Percentiles rank a stretch among this genome's conserved stretches.
These are phyloP conservation scores for Gonocerus acuteangulatus DNA, from an alignment of 2,888 invertebrate genomes.

Conservation along the genomic window DNA sequence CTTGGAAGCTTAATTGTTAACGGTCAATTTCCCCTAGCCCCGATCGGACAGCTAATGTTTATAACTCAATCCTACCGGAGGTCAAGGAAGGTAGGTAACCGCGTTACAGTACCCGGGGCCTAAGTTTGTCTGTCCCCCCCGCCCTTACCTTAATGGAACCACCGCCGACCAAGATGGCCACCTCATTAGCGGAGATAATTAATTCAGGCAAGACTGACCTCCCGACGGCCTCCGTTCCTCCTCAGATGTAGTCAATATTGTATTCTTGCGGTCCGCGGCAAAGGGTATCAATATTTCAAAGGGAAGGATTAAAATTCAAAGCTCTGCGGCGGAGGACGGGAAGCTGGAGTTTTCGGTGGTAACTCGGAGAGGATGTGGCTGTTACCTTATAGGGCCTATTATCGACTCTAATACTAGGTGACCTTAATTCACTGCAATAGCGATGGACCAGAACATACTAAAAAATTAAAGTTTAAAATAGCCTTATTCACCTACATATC, in stretches of 20 bases:
- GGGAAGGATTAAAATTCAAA: too few relatives aligned
- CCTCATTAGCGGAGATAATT: constrained; percentile 18
- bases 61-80: constrained; percentile 10
- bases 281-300: too few relatives aligned
- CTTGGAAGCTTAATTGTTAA: constrained; percentile 7
- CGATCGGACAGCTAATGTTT: constrained; percentile 15
- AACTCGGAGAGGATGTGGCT: too few relatives aligned
- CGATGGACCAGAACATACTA: too few relatives aligned
- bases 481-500: too few relatives aligned
- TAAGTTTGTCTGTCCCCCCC: constrained; percentile 13
- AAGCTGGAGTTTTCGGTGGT: too few relatives aligned
- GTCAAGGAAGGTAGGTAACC: constrained; percentile 12
- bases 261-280: neutral
- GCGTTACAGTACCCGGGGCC: neutral
- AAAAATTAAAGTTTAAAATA: too few relatives aligned
- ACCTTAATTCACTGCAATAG: too few relatives aligned
- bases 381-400: too few relatives aligned
- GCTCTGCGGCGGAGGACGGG: too few relatives aligned
- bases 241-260: constrained; percentile 18
- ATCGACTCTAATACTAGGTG: too few relatives aligned
- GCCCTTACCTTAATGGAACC: constrained; percentile 10
- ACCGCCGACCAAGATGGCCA: constrained; percentile 9
- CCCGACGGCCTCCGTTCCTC: neutral
- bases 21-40: constrained; percentile 13
- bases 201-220: constrained; percentile 22